Evolutionary conservation across 2,113 vertebrate genomes (phyloP).

Genomic region (Choloepus hoffmanni): DNA sequence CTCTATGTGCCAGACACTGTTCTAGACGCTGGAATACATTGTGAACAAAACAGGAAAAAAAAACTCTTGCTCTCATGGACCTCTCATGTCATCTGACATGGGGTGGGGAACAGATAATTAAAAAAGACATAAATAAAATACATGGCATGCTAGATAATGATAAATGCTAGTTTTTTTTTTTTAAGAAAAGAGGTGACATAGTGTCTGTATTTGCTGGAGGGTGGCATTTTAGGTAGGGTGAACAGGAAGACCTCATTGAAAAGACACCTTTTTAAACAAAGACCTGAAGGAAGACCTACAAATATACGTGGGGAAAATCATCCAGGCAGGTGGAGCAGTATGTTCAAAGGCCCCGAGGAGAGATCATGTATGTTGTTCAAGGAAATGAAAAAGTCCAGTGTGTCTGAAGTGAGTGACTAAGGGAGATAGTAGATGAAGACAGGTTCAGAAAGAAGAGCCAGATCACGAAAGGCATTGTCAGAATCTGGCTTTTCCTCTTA

Average conservation of each 20-base stretch:
- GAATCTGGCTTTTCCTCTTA: neutral
- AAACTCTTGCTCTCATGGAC: neutral
- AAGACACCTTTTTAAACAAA: neutral
- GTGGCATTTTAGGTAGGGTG: neutral
- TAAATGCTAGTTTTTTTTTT: neutral
- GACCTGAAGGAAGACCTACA: neutral
- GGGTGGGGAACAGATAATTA: neutral
- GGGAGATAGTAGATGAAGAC: neutral
- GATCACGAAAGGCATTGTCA: neutral
- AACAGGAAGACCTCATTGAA: neutral
- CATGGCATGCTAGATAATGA: neutral
- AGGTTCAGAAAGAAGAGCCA: neutral
- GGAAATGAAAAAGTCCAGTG: neutral
- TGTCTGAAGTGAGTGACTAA: slow-evolving; percentile 6
- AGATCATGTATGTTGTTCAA: neutral
- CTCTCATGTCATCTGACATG: neutral
- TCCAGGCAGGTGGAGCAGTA: neutral
- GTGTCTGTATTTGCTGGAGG: neutral
- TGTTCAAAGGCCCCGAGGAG: neutral
- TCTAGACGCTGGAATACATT: neutral
- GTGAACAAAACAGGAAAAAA: neutral
- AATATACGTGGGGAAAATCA: slow-evolving; percentile 31
- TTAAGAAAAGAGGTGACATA: neutral
- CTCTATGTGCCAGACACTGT: neutral
- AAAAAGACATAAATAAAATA: slow-evolving; percentile 6